Evolutionary conservation across 2,888 invertebrate species (phyloP).

Genomic region (Frankliniella intonsa): DNA sequence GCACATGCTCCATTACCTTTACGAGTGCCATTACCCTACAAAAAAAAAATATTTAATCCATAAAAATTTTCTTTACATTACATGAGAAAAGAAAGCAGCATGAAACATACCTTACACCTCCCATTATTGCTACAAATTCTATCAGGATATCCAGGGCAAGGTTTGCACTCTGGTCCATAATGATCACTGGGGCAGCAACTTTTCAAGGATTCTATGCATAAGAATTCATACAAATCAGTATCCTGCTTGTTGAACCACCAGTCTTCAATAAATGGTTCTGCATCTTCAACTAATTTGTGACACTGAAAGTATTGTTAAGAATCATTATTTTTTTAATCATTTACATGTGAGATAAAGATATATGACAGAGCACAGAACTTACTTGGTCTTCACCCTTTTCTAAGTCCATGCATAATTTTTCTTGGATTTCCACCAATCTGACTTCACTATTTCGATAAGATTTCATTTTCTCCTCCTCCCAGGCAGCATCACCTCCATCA

Average conservation of each 20-base stretch:
- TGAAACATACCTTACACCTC: constrained; percentile 56
- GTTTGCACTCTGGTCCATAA: constrained; percentile 74
- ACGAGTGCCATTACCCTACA: constrained; percentile 78
- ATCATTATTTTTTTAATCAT: background rate
- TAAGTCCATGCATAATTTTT: constrained; percentile 73
- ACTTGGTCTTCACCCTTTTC: constrained; percentile 59
- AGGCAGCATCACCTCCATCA: constrained; percentile 89
- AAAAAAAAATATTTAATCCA: constrained; percentile 28
- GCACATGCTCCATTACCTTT: constrained; percentile 88
- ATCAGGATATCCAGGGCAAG: constrained; percentile 70
- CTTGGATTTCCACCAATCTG: constrained; percentile 85
- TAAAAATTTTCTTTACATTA: constrained; percentile 18
- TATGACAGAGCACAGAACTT: constrained; percentile 29
- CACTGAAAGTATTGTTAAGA: constrained; percentile 56
- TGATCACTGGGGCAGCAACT: constrained; percentile 82
- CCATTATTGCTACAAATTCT: constrained; percentile 79
- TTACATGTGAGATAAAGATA: background rate
- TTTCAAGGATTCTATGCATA: constrained; percentile 72
- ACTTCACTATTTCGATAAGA: constrained; percentile 84
- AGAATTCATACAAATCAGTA: constrained; percentile 62
- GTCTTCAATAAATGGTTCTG: constrained; percentile 75
- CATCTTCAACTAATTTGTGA: constrained; percentile 74
- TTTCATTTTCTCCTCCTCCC: constrained; percentile 84
- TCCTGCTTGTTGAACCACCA: constrained; percentile 78
- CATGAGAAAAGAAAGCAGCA: background rate